A percentile compares a stretch with the other conserved stretches of the same genome.
phyloP scores from a whole-genome alignment of 2,113 vertebrate species.

The Rhinichthys klamathensis region DNA sequence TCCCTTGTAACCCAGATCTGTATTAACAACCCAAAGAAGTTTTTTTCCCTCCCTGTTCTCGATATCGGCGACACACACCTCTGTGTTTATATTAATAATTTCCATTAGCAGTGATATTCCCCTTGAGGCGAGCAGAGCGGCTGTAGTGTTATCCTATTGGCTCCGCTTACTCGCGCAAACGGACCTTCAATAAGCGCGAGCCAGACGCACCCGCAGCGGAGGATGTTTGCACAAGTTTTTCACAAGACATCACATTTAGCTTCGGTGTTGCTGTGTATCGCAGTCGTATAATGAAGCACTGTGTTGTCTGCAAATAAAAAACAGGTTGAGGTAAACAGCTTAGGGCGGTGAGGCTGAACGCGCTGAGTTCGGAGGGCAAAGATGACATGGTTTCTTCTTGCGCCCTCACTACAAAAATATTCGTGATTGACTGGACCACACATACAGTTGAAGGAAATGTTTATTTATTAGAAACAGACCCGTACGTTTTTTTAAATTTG shows the following conservation, averaged over 20 bases:
- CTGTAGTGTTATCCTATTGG: constrained; percentile 38
- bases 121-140: constrained; percentile 21
- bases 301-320: constrained; percentile 58
- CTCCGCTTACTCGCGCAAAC: constrained; percentile 50
- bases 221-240: constrained; percentile 58
- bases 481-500: constrained; percentile 56
- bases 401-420: constrained; percentile 58
- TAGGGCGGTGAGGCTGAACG: constrained; percentile 22
- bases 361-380: constrained; percentile 18
- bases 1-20: constrained; percentile 76
- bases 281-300: constrained; percentile 53
- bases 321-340: constrained; percentile 46
- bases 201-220: constrained; percentile 48
- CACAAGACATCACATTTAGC: constrained; percentile 48
- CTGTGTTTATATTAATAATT: constrained; percentile 56
- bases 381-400: constrained; percentile 39
- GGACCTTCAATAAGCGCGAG: constrained; percentile 14
- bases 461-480: constrained; percentile 71
- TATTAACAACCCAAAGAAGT: constrained; percentile 71
- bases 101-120: constrained; percentile 58
- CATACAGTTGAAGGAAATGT: constrained; percentile 67
- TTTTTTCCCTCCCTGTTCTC: constrained; percentile 61
- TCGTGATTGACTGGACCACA: constrained; percentile 72
- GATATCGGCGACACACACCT: constrained; percentile 61
- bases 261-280: constrained; percentile 43